These are phyloP conservation scores for Ophiodon elongatus DNA, from an alignment of 2,113 vertebrate species.

Conservation along the genomic window DNA sequence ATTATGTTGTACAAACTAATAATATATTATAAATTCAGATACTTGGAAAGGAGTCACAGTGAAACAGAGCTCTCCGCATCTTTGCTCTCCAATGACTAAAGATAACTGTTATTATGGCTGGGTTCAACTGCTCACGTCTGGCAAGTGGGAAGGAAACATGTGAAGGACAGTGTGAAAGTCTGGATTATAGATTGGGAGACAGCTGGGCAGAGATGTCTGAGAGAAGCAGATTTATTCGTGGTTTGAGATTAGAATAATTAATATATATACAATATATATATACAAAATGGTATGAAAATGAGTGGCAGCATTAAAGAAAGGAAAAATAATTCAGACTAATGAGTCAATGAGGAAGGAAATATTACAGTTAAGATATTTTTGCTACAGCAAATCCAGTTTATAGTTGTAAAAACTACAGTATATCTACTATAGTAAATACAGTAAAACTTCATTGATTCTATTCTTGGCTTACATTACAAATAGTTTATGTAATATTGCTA, in stretches of 20 bases:
- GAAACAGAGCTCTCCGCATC: background rate
- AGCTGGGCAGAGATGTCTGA: background rate
- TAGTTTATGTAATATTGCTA: slow-evolving; percentile 44
- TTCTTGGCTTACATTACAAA: slow-evolving; percentile 21
- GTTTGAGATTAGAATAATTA: slow-evolving; percentile 16
- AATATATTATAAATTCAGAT: background rate
- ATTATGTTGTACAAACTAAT: background rate
- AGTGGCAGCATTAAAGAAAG: background rate
- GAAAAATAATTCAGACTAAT: background rate
- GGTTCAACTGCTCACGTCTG: background rate
- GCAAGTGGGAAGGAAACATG: slow-evolving; percentile 4
- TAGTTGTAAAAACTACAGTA: background rate
- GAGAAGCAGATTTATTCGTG: background rate
- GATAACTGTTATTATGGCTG: slow-evolving; percentile 5
- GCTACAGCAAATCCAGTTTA: background rate
- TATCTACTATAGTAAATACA: background rate
- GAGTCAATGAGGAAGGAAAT: background rate
- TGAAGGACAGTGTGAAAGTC: background rate
- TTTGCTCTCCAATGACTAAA: background rate
- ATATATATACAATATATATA: no score
- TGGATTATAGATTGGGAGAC: slow-evolving; percentile 9
- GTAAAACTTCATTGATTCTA: background rate
- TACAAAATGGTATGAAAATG: no score
- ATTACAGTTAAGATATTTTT: background rate
- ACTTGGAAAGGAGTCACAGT: background rate